Percentiles rank a stretch among this genome's conserved stretches.
Conservation (phyloP, 1,140 invertebrate species). For the Scaptodrosophila lebanonensis region DNA sequence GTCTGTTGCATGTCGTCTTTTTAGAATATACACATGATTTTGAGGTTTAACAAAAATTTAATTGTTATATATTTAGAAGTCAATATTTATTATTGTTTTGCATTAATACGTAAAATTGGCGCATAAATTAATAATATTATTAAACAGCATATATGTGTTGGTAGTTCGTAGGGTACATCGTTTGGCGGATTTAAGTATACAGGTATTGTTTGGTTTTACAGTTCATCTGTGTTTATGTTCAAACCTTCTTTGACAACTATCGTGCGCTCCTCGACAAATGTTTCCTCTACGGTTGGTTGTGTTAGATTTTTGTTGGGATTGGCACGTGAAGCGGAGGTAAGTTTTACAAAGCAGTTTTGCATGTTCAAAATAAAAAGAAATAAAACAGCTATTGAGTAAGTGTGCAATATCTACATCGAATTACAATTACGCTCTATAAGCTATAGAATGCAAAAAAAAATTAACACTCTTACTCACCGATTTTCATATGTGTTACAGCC, state of each 20-base stretch:
- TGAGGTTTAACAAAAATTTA: conserved; percentile 56
- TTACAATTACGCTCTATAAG: conserved; percentile 10
- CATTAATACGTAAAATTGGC: no score
- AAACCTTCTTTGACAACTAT: conserved; percentile 76
- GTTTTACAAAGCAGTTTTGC: conserved; percentile 50
- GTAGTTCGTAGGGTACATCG: conserved; percentile 62
- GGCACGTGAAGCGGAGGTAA: conserved; percentile 55
- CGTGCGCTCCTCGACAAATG: conserved; percentile 76
- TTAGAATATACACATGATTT: conserved; percentile 76
- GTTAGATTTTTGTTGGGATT: conserved; percentile 47
- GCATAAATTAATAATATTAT: conserved; percentile 30
- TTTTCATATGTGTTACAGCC: conserved; percentile 76
- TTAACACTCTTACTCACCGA: conserved; percentile 53
- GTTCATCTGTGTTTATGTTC: conserved; percentile 73
- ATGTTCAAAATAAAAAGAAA: conserved; percentile 55
- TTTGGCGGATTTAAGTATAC: conserved; percentile 41
- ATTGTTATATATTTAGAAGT: conserved; percentile 60
- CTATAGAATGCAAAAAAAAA: background rate
- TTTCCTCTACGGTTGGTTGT: conserved; percentile 63
- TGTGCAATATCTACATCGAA: no score
- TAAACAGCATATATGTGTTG: conserved; percentile 60
- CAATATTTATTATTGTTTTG: conserved; percentile 67
- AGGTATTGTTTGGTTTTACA: conserved; percentile 52
- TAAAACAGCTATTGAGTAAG: conserved; percentile 36
- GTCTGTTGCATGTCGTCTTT: conserved; percentile 45